Percentiles rank a stretch among this genome's conserved stretches.
phyloP scores from a whole-genome alignment of 2,797 vertebrate genomes.

The Acomys russatus region DNA sequence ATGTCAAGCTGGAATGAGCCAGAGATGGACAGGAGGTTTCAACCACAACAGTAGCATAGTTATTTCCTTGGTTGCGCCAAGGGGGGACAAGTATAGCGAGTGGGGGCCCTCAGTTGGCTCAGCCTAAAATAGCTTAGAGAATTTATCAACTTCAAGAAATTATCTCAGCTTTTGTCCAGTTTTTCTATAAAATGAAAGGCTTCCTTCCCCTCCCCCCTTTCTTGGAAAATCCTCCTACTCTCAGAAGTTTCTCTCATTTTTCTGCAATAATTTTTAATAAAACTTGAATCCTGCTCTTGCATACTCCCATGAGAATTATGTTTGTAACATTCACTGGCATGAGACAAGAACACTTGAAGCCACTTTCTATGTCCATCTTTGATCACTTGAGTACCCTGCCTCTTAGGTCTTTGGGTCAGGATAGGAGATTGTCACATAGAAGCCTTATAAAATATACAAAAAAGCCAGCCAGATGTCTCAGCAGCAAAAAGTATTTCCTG shows the following conservation, averaged over 20 bases:
- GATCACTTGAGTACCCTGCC: neutral
- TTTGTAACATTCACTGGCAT: neutral
- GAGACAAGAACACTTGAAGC: neutral
- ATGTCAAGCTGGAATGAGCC: neutral
- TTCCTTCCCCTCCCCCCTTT: too few species aligned
- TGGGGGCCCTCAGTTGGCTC: neutral
- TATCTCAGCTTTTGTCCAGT: neutral
- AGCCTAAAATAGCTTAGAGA: neutral
- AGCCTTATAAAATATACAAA: neutral
- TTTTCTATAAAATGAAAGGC: neutral
- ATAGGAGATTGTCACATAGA: neutral
- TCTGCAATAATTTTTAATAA: neutral
- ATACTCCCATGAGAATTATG: neutral
- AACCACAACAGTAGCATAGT: neutral
- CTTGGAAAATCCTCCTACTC: neutral
- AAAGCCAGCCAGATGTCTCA: neutral
- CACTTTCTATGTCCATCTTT: neutral
- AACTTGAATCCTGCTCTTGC: neutral
- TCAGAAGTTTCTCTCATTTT: neutral
- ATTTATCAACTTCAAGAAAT: neutral
- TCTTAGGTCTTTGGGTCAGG: neutral
- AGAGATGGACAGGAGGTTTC: neutral
- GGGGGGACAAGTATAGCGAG: neutral
- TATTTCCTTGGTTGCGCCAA: neutral
- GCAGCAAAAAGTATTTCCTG: neutral